Conservation (phyloP, 1,140 invertebrate genomes). For the Euwallacea similis region DNA sequence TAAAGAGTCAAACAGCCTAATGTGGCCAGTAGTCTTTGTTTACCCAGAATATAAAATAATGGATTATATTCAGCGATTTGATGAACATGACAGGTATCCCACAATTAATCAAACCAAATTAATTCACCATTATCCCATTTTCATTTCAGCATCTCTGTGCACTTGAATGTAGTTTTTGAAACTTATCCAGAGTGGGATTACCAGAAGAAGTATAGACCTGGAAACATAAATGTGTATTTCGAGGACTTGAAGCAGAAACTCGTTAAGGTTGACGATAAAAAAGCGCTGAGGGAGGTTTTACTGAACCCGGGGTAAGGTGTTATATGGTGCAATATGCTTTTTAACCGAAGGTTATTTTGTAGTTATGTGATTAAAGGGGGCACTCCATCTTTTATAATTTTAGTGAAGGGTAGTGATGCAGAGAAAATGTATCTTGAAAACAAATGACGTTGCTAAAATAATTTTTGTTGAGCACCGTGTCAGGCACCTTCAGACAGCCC, state of each 20-base stretch:
- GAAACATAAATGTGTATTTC: slow-evolving; percentile 76
- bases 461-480: too few species aligned
- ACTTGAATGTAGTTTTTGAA: slow-evolving; percentile 72
- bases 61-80: slow-evolving; percentile 74
- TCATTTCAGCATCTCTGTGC: slow-evolving; percentile 66
- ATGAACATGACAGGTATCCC: slow-evolving; percentile 68
- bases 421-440: slow-evolving; percentile 35
- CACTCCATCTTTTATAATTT: slow-evolving; percentile 50
- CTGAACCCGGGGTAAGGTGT: slow-evolving; percentile 61
- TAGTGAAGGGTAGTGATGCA: slow-evolving; percentile 44
- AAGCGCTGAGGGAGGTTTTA: slow-evolving; percentile 67
- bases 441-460: not conserved
- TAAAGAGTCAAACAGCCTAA: slow-evolving; percentile 58
- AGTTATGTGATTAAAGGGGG: slow-evolving; percentile 48
- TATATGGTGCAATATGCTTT: slow-evolving; percentile 19
- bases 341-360: slow-evolving; percentile 31
- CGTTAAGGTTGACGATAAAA: slow-evolving; percentile 62
- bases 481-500: too few species aligned
- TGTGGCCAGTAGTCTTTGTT: slow-evolving; percentile 82
- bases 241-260: slow-evolving; percentile 71
- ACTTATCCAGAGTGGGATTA: slow-evolving; percentile 75
- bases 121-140: slow-evolving; percentile 1
- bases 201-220: slow-evolving; percentile 66
- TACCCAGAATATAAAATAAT: slow-evolving; percentile 79
- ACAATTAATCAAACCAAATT: not conserved